Evolutionary conservation across 2,113 vertebrate species (phyloP).

Genomic region (Prunella fulvescens): DNA sequence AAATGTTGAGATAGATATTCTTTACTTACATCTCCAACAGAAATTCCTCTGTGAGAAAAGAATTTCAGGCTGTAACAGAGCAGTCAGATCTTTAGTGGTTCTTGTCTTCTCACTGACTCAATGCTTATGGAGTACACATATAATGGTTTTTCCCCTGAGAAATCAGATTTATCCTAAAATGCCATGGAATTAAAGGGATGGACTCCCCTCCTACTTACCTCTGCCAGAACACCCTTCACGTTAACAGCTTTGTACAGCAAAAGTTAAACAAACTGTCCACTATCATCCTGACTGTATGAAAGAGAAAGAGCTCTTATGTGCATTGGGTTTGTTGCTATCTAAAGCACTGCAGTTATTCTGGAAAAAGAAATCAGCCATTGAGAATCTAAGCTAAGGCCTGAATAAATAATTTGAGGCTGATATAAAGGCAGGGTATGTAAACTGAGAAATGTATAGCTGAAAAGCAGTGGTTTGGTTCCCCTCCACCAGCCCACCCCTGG

Average conservation of each 20-base stretch:
- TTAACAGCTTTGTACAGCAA: not conserved
- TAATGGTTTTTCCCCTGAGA: not conserved
- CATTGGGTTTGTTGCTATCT: not conserved
- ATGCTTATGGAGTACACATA: not conserved
- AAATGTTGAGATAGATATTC: not conserved
- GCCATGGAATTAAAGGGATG: not conserved
- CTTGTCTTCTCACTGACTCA: not conserved
- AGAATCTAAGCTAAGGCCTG: not conserved
- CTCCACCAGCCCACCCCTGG: not conserved
- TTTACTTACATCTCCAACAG: not conserved
- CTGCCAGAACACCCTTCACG: not conserved
- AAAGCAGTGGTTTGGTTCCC: not conserved
- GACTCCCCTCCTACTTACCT: not conserved
- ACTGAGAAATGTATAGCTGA: not conserved
- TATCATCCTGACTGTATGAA: not conserved
- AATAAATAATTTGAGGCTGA: slow-evolving; percentile 8
- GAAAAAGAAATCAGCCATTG: not conserved
- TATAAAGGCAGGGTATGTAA: not conserved
- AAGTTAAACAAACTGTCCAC: not conserved
- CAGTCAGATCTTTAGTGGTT: not conserved
- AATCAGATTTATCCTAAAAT: not conserved
- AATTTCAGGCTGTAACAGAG: not conserved
- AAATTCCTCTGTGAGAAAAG: not conserved
- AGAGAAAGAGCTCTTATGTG: not conserved
- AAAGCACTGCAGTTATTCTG: not conserved